Evolutionary conservation across 2,888 invertebrate genomes (phyloP), one percentile per base, ranked within the genome.

Genomic region (Ryuthela nishihirai): DNA sequence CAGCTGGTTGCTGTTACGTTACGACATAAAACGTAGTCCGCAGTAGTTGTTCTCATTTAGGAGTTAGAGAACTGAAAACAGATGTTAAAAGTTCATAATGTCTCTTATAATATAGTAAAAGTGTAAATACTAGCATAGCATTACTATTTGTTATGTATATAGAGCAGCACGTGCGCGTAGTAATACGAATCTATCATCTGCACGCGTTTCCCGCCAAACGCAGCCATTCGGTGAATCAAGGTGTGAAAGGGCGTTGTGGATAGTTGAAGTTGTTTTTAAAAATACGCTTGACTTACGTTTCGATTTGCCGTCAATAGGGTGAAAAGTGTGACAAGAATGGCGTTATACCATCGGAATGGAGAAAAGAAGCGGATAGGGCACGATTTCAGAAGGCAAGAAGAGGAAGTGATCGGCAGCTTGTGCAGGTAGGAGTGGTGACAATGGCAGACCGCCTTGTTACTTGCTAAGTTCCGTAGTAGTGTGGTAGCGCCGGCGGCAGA

Each of bases 351-450:
- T 49, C 59, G 63, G 18, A 63, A 45, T 25, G 35, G 48, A 35
- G 63, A 63, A 39, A 55, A 55, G 41, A 54, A 58, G 34, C 47
- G 60, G 20, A 55, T 63, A 23, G 39, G 34, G 15, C 54, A 55
- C n/a, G 65, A 65, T 36, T 65, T 63, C 54, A 60, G 65, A 23
- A 55, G 65, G 26, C 63, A 65, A 54, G 63, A 65, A 54, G 77
- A 77, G 69, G 80, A 80, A 69, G 72, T 76, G 69, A 71, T 75
- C 65, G 76, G 74, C 56, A 74, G 74, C 69, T 71, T 76, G 65
- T 74, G 75, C 72, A 77, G 78, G 78, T 79, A 74, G 74, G 76
- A 21, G 24, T 17, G 45, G 18, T 29, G 45, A 44, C 32, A 29
- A 29, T 23, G 25, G 15, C 64, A 43, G 54, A 67, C 65, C 38